Conservation (phyloP, 2,113 vertebrate species). For the Sinosuthora webbiana region DNA sequence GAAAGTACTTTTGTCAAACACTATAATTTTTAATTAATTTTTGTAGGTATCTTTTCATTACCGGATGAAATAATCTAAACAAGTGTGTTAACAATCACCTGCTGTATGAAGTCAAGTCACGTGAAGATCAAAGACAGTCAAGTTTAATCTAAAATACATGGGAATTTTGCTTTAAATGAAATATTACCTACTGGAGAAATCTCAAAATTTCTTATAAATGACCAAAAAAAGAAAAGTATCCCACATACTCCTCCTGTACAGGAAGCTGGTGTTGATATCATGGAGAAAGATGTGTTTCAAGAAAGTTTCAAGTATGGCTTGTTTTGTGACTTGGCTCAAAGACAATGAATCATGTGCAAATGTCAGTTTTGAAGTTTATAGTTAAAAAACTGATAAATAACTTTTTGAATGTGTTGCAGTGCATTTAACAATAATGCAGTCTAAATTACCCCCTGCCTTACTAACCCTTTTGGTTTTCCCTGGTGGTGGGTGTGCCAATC, state of each 20-base stretch:
- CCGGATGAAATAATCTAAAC: background rate
- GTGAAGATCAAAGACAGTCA: background rate
- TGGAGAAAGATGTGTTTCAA: background rate
- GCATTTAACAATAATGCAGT: no score
- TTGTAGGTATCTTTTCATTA: background rate
- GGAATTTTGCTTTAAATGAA: background rate
- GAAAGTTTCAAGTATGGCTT: background rate
- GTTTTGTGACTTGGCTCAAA: background rate
- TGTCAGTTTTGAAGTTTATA: background rate
- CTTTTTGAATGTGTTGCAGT: no score
- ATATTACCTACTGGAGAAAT: background rate
- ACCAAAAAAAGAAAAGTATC: background rate
- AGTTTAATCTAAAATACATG: background rate
- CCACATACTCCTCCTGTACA: background rate
- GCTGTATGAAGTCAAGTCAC: background rate
- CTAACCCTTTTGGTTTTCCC: no score
- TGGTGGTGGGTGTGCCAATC: no score
- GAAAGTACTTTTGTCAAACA: background rate
- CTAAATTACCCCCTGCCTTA: no score
- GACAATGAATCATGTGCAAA: background rate
- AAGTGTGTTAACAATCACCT: background rate
- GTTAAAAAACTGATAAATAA: background rate
- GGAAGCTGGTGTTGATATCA: background rate
- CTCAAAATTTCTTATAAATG: background rate
- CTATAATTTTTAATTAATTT: background rate